phyloP scores from a whole-genome alignment of 1,140 invertebrate genomes.

The Pogonomyrmex californicus region DNA sequence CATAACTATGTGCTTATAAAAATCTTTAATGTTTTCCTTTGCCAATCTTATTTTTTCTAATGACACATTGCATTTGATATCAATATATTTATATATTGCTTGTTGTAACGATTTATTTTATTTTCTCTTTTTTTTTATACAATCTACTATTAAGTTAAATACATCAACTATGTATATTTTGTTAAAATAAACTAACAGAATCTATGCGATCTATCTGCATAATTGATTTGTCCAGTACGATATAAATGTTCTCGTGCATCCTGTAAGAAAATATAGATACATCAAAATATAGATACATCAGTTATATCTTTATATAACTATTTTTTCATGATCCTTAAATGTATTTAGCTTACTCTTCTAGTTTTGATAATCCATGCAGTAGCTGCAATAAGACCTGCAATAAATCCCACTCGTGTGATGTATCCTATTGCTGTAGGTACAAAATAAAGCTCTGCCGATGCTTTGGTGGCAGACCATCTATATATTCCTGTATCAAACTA shows the following conservation, averaged over 20 bases:
- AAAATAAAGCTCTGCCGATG: background rate
- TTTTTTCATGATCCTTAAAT: background rate
- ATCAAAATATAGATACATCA: background rate
- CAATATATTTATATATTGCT: conserved; percentile 23
- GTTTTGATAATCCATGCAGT: accelerated
- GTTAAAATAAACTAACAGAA: conserved; percentile 80
- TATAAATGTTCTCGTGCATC: conserved; percentile 87
- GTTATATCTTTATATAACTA: conserved; percentile 10
- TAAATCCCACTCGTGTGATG: accelerated
- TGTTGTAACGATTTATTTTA: conserved; percentile 45
- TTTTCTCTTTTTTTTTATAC: too few species aligned
- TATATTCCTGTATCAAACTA: conserved; percentile 36
- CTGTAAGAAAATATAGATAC: conserved; percentile 79
- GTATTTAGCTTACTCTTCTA: conserved; percentile 30
- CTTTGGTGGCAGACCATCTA: background rate
- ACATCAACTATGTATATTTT: background rate
- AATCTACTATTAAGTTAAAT: background rate
- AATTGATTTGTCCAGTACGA: conserved; percentile 90
- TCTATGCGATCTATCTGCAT: conserved; percentile 90
- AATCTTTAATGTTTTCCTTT: background rate
- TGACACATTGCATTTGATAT: conserved; percentile 7
- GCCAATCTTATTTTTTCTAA: conserved; percentile 49
- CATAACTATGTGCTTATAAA: conserved; percentile 21
- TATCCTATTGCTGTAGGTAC: background rate
- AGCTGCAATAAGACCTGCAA: accelerated